phyloP scores from a whole-genome alignment of 2,888 invertebrate species.

The Aphrophora alni region DNA sequence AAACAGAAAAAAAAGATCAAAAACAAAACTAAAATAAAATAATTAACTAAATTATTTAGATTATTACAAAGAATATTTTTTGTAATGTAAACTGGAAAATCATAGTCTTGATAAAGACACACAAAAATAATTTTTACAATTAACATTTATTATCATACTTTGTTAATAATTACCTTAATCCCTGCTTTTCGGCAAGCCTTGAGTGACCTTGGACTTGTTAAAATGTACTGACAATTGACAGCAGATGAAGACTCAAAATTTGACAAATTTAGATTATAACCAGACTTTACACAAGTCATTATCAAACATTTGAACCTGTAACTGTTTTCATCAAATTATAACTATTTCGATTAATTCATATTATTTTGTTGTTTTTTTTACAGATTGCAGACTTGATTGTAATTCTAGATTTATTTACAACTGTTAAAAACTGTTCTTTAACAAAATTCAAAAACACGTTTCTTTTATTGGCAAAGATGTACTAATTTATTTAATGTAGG shows the following conservation, averaged over 20 bases:
- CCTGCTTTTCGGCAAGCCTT: slow-evolving; percentile 61
- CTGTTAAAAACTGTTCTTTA: too few species aligned
- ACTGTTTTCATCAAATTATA: not conserved
- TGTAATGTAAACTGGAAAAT: not conserved
- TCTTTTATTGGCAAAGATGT: too few species aligned
- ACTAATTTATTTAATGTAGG: too few species aligned
- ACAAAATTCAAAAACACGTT: too few species aligned
- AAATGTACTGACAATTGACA: slow-evolving; percentile 60
- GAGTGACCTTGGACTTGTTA: slow-evolving; percentile 63
- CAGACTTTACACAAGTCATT: not conserved
- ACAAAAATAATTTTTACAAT: not conserved
- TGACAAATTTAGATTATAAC: slow-evolving; percentile 56
- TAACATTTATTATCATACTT: not conserved
- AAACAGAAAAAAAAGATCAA: too few species aligned
- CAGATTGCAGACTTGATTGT: too few species aligned
- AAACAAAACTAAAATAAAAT: not conserved
- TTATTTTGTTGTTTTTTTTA: too few species aligned
- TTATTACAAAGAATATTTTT: not conserved
- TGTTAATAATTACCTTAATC: slow-evolving; percentile 57
- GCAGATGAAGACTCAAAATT: slow-evolving; percentile 61
- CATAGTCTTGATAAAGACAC: not conserved
- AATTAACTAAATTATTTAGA: not conserved
- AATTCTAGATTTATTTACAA: too few species aligned
- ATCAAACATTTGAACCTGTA: not conserved
- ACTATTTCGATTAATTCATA: too few species aligned